phyloP scores from a whole-genome alignment of 2,888 invertebrate genomes.

The Lucinisca nassula region DNA sequence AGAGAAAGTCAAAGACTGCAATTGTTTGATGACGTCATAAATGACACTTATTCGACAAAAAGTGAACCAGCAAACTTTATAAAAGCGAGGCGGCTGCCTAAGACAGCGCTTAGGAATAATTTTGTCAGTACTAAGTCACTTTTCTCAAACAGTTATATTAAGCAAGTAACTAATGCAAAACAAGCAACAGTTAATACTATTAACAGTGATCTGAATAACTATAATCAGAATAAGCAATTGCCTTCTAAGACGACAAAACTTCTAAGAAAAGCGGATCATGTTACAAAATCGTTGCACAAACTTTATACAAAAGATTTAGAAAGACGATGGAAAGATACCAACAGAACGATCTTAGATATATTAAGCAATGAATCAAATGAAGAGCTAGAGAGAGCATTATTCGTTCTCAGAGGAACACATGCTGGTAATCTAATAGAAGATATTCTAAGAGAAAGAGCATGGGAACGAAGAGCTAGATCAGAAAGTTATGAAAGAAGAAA shows the following conservation, averaged over 20 bases:
- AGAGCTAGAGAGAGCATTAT: conserved; percentile 69
- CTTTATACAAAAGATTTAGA: conserved; percentile 65
- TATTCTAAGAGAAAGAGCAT: conserved; percentile 40
- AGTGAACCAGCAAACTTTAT: not conserved
- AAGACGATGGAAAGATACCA: conserved; percentile 53
- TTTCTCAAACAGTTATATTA: not conserved
- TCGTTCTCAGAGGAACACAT: conserved; percentile 66
- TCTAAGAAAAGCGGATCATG: conserved; percentile 52
- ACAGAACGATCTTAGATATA: conserved; percentile 61
- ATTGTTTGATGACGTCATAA: not conserved
- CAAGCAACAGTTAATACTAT: not conserved
- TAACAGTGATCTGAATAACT: not conserved
- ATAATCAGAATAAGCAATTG: not conserved
- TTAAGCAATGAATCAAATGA: conserved; percentile 65
- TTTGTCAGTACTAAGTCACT: not conserved
- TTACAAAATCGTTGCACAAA: conserved; percentile 67
- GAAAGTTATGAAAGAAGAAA: not conserved
- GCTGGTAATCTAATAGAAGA: conserved; percentile 65
- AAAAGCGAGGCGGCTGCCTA: not conserved
- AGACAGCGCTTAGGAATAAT: not conserved
- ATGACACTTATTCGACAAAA: not conserved
- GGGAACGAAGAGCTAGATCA: not conserved
- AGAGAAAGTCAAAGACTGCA: conserved; percentile 40
- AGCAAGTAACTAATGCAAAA: not conserved
- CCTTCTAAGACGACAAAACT: conserved; percentile 17